phyloP scores from a whole-genome alignment of 2,888 invertebrate genomes.

The Calliopum simillimum region DNA sequence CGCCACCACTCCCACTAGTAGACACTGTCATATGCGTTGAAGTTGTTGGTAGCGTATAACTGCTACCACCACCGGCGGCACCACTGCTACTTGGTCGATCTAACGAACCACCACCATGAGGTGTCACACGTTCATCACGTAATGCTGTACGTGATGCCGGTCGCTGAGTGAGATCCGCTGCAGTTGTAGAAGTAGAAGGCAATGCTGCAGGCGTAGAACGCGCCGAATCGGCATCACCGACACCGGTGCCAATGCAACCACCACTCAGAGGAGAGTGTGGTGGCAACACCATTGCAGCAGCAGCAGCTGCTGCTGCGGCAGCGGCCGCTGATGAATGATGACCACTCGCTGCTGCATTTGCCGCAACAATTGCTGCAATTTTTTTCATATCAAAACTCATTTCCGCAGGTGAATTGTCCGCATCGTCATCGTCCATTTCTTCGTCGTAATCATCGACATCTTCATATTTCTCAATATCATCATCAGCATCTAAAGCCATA shows the following conservation, averaged over 20 bases:
- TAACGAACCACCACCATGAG: conserved; percentile 42
- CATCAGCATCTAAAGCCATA: conserved; percentile 46
- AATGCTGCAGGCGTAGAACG: conserved; percentile 58
- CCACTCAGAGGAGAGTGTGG: conserved; percentile 45
- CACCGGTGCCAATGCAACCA: conserved; percentile 40
- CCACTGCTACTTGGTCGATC: conserved; percentile 55
- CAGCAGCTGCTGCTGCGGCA: conserved; percentile 46
- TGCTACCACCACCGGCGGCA: conserved; percentile 48
- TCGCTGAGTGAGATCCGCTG: conserved; percentile 56
- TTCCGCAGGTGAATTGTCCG: conserved; percentile 72
- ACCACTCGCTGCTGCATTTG: conserved; percentile 59
- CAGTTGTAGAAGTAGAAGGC: conserved; percentile 44
- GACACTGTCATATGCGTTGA: conserved; percentile 49
- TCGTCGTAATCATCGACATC: conserved; percentile 69
- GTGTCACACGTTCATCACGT: conserved; percentile 48
- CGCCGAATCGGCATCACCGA: conserved; percentile 56
- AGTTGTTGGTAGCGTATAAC: conserved; percentile 46
- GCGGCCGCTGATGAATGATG: conserved; percentile 42
- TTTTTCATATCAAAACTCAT: conserved; percentile 77
- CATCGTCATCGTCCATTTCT: conserved; percentile 68
- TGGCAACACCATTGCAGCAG: conserved; percentile 48
- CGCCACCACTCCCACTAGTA: conserved; percentile 53
- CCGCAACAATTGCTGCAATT: conserved; percentile 67
- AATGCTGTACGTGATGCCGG: conserved; percentile 58
- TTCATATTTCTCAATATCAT: conserved; percentile 60